phyloP scores from a whole-genome alignment of 2,797 vertebrate species.

The Sebastiscus tertius region DNA sequence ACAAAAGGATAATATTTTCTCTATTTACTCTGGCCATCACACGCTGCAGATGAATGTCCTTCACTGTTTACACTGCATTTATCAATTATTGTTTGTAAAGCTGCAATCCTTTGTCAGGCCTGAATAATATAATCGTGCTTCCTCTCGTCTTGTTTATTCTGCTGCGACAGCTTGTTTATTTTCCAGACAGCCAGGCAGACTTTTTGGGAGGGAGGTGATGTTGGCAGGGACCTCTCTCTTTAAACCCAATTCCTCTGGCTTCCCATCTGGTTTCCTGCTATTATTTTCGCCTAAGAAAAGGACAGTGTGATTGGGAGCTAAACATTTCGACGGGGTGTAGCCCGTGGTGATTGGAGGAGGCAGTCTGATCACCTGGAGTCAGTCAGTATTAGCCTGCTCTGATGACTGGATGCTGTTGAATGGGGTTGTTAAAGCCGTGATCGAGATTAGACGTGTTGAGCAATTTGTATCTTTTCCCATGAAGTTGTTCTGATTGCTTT shows the following conservation, averaged over 20 bases:
- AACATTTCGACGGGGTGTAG: constrained; percentile 8
- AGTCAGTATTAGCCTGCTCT: constrained; percentile 9
- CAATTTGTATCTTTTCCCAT: constrained; percentile 13
- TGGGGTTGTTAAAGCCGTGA: constrained; percentile 33
- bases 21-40: constrained; percentile 21
- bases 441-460: constrained; percentile 17
- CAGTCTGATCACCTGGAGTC: constrained; percentile 39
- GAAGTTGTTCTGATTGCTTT: constrained; percentile 12
- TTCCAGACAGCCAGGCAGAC: constrained; percentile 45
- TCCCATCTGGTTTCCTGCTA: constrained; percentile 7
- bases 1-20: background rate
- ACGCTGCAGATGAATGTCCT: constrained; percentile 33
- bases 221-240: constrained; percentile 50
- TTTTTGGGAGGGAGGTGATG: constrained; percentile 30
- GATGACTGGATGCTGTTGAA: constrained; percentile 36
- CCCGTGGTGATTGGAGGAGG: constrained; percentile 16
- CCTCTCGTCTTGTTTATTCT: constrained; percentile 43
- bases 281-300: constrained; percentile 39
- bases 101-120: constrained; percentile 46
- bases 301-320: constrained; percentile 34
- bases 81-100: constrained; percentile 62
- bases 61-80: constrained; percentile 44
- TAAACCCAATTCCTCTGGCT: constrained; percentile 35
- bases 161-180: constrained; percentile 51
- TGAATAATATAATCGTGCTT: constrained; percentile 45